Evolutionary conservation across 1,140 invertebrate genomes (phyloP).

Genomic region (Neotoxoptera formosana): DNA sequence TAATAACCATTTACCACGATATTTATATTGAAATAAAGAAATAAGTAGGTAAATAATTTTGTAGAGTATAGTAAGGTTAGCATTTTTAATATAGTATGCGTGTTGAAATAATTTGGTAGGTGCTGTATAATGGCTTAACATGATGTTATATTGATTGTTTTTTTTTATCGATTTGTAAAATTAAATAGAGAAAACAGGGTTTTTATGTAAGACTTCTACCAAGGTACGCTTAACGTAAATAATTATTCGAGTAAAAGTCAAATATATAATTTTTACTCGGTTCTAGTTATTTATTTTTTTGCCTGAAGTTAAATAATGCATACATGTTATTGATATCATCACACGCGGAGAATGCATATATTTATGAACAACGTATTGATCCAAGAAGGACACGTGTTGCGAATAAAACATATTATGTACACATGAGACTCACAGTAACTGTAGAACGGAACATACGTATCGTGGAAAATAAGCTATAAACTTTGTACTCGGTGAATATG

Average conservation of each 20-base stretch:
- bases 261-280: neutral
- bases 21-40: neutral
- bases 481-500: conserved; percentile 15
- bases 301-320: neutral
- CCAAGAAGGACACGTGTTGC: conserved; percentile 41
- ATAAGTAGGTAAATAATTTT: neutral
- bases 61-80: neutral
- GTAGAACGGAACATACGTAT: neutral
- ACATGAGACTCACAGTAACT: conserved; percentile 19
- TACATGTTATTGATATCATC: conserved; percentile 8
- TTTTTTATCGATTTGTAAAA: neutral
- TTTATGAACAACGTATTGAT: conserved; percentile 38
- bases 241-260: neutral
- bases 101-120: neutral
- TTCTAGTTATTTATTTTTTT: conserved; percentile 7
- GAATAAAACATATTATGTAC: conserved; percentile 35
- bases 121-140: neutral
- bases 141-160: neutral
- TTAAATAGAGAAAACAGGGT: neutral
- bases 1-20: neutral
- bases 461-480: conserved; percentile 13
- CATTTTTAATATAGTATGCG: neutral
- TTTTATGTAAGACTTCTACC: neutral
- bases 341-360: neutral
- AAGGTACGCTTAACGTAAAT: neutral